These are phyloP conservation scores for Carposina sasakii DNA, from an alignment of 1,140 invertebrate species.

Conservation along the genomic window DNA sequence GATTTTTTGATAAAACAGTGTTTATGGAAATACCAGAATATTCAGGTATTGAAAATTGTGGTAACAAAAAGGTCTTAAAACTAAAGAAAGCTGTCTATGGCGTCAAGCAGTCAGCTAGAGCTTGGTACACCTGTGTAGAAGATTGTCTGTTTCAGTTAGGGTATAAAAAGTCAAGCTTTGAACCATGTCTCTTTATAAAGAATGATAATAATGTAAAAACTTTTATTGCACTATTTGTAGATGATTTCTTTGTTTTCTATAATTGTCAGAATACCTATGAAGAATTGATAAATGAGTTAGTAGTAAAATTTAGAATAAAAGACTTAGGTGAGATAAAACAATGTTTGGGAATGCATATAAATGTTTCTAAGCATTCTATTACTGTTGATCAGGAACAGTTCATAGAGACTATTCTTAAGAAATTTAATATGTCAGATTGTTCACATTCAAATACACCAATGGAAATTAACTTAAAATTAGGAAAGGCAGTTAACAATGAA, in stretches of 20 bases:
- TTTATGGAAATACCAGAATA: slow-evolving; percentile 32
- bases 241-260: slow-evolving; percentile 44
- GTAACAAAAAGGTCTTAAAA: slow-evolving; percentile 21
- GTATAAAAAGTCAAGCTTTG: slow-evolving; percentile 22
- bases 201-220: slow-evolving; percentile 10
- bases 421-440: slow-evolving; percentile 42
- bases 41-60: slow-evolving; percentile 3
- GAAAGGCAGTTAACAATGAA: slow-evolving; percentile 16
- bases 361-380: slow-evolving; percentile 8
- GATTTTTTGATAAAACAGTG: slow-evolving; percentile 47
- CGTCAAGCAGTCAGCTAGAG: slow-evolving; percentile 27
- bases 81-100: slow-evolving; percentile 27
- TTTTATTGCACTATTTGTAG: slow-evolving; percentile 38
- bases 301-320: slow-evolving; percentile 23
- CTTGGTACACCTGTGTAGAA: slow-evolving; percentile 25
- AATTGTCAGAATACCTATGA: slow-evolving; percentile 9
- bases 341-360: slow-evolving; percentile 24
- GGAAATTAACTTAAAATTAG: slow-evolving; percentile 28
- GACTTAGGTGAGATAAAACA: slow-evolving; percentile 21
- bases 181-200: slow-evolving; percentile 37
- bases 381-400: slow-evolving; percentile 22
- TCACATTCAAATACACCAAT: slow-evolving; percentile 34
- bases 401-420: slow-evolving; percentile 29
- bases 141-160: slow-evolving; percentile 21
- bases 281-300: slow-evolving; percentile 14